Base-by-base conservation (phyloP, 2,113 vertebrate genomes). In the Rhea pennata region DNA sequence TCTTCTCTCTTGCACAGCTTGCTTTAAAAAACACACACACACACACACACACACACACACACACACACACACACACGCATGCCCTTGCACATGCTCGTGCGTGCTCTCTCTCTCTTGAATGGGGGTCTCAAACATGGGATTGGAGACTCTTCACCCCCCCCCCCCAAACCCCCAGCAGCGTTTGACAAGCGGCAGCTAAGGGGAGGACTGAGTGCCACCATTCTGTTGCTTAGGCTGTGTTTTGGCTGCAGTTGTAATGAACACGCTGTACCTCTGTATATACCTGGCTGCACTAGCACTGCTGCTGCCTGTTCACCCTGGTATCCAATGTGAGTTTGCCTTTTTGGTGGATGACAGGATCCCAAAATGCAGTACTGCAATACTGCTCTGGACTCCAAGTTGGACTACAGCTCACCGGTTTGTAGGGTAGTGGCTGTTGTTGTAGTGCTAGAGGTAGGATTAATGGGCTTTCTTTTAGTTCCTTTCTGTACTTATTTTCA, bases 241-340 rank as follows among this genome's bases (percentile, higher is more conserved):
- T 86, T 79, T 69, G 69, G 46, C 36, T 58, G 40, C 46, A n/a
- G 24, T 42, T 46, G 33, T 42, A 3, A 62, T 44, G 39, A 75
- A 33, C 15, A 24, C 36, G 21, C 46, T 72, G 46, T 42, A 33
- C 9, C 39, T 88, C 24, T 24, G 0, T 0, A 0, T 64, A 82
- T 64, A 79, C 36, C 67, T 78, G 71, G 33, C 65, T 71, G 6
- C 0, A 9, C 9, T 10, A 66, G 12, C 10, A 12, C 44, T 58
- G 33, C 26, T 83, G 33, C 12, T 72, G 44, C 39, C 71, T 61
- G 22, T 61, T 91, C 62, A n/a, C 0, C 17, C 23, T 84, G 48
- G 6, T 14, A n/a, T 75, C 16, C 26, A 29, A 8, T 1, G 1
- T 14, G 29, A 16, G 29, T 58, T 40, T 36, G 19, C 15, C 53